Conservation (phyloP, 2,888 invertebrate species). For the Seladonia tumulorum region DNA sequence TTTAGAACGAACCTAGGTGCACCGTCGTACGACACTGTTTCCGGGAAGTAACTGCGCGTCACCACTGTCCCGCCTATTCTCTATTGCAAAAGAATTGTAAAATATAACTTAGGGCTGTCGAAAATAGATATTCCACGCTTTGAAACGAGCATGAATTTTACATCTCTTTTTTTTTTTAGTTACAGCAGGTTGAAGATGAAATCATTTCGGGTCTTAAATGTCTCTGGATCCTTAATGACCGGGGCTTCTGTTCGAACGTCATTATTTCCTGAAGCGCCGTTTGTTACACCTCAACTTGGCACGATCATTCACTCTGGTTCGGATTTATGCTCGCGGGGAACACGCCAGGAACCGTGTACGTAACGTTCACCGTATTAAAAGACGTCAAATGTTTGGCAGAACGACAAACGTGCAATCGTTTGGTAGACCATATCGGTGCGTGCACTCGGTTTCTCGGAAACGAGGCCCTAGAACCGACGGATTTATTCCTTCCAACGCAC, state of each 20-base stretch:
- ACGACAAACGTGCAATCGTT: conserved; percentile 56
- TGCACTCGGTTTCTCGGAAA: conserved; percentile 21
- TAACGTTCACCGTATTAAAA: conserved; percentile 50
- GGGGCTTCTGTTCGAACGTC: conserved; percentile 45
- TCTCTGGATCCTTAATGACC: neutral
- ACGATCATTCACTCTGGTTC: conserved; percentile 23
- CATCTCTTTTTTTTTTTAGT: neutral
- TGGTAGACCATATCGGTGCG: conserved; percentile 38
- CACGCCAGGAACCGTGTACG: conserved; percentile 15
- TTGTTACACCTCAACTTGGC: conserved; percentile 53
- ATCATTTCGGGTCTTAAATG: neutral
- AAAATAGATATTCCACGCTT: neutral
- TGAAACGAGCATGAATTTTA: neutral
- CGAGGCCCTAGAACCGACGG: neutral
- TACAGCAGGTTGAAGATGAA: neutral
- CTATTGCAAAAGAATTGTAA: neutral
- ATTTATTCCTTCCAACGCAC: neutral
- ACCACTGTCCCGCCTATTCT: neutral
- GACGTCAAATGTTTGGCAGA: conserved; percentile 62
- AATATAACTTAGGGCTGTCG: neutral
- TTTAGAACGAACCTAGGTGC: neutral
- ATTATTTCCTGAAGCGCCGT: conserved; percentile 58
- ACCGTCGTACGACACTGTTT: neutral
- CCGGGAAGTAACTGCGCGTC: neutral
- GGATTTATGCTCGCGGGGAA: conserved; percentile 28